Percentiles rank a stretch among this genome's conserved stretches.
Evolutionary conservation across 2,113 vertebrate species (phyloP).

Genomic region (Oryctolagus cuniculus): mOryCun1.1 NC_091447.1:32027001-32027500

Average conservation of each 20-base stretch:
- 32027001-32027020: no score
- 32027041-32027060: no score
- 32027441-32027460: not conserved
- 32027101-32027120: not conserved
- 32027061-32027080: no score
- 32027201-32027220: no score
- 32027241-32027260: no score
- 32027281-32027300: not conserved
- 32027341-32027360: not conserved
- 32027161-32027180: no score
- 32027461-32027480: not conserved
- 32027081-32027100: no score
- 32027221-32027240: no score
- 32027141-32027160: no score
- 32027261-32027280: not conserved
- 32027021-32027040: no score
- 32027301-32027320: slow-evolving; percentile 12
- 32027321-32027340: not conserved
- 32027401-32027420: not conserved
- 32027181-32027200: no score
- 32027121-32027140: no score
- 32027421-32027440: not conserved
- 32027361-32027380: not conserved
- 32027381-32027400: not conserved
- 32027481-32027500: fast-evolving